Evolutionary conservation across 2,113 vertebrate genomes (phyloP).

Genomic region (Clarias magur): DNA sequence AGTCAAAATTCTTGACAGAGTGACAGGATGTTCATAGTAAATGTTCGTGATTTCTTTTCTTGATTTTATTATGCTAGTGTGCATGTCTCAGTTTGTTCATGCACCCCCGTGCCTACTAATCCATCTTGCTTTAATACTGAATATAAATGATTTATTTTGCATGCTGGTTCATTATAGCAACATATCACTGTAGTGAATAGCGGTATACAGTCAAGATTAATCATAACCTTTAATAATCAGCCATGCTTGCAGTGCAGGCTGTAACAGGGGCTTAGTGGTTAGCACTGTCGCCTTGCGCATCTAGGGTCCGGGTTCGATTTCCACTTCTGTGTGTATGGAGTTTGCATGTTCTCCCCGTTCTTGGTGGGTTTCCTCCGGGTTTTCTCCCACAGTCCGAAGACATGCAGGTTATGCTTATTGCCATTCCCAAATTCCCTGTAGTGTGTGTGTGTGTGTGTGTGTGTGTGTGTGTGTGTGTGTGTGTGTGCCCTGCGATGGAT

Average conservation of each 20-base stretch:
- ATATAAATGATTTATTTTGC: slow-evolving; percentile 4
- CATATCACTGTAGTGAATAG: background rate
- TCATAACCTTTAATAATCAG: background rate
- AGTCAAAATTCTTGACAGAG: background rate
- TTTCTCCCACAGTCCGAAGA: no score
- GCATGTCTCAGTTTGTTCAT: background rate
- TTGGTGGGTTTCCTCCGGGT: no score
- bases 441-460: no score
- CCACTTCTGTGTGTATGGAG: no score
- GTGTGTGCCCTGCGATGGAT: no score
- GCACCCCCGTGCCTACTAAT: background rate
- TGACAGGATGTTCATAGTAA: background rate
- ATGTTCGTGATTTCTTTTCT: background rate
- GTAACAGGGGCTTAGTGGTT: no score
- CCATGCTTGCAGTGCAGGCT: background rate
- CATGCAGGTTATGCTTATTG: no score
- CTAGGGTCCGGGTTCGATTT: no score
- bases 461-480: no score
- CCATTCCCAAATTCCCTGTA: no score
- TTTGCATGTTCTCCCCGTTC: no score
- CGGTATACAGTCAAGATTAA: background rate
- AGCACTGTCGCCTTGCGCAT: no score
- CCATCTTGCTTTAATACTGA: background rate
- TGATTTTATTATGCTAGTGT: slow-evolving; percentile 3
- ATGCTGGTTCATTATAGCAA: background rate